A percentile compares a stretch with the other conserved stretches of the same genome.
Conservation (phyloP, 1,140 invertebrate genomes). For the Magallana gigas region DNA sequence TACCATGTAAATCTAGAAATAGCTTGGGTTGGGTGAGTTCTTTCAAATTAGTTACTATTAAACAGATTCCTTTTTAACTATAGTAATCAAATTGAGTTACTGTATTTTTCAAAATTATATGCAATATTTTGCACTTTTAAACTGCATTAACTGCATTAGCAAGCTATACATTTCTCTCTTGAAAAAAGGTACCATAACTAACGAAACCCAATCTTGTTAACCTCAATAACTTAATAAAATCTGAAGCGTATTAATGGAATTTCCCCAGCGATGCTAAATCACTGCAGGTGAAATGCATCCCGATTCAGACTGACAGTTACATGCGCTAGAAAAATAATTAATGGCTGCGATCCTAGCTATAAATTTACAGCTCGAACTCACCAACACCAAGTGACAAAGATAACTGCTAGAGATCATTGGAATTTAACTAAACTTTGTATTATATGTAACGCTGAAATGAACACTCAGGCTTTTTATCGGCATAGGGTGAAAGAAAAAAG, state of each 20-base stretch:
- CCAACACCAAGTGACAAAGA: not conserved
- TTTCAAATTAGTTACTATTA: too few relatives aligned
- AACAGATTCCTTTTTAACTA: too few relatives aligned
- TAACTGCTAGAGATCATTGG: not conserved
- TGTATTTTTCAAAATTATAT: too few relatives aligned
- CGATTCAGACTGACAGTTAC: not conserved
- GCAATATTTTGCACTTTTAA: too few relatives aligned
- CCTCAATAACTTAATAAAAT: conserved; percentile 5
- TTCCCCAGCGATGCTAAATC: not conserved
- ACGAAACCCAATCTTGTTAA: not conserved
- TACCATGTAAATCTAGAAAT: too few relatives aligned
- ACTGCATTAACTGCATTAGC: too few relatives aligned
- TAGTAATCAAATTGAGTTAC: too few relatives aligned
- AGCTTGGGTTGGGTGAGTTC: too few relatives aligned
- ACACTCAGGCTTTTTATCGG: not conserved
- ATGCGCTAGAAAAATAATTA: conserved; percentile 18
- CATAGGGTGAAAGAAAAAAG: too few relatives aligned
- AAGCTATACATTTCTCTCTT: too few relatives aligned
- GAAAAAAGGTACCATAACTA: too few relatives aligned
- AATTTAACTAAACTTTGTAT: not conserved
- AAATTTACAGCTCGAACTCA: not conserved
- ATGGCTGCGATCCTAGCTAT: not conserved
- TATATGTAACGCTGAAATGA: not conserved
- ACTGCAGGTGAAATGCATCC: conserved; percentile 23
- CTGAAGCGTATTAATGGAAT: conserved; percentile 15